Evolutionary conservation across 2,113 vertebrate species (phyloP), one percentile per base, ranked within the genome.

Genomic region (Mormyrus iriodes): DNA sequence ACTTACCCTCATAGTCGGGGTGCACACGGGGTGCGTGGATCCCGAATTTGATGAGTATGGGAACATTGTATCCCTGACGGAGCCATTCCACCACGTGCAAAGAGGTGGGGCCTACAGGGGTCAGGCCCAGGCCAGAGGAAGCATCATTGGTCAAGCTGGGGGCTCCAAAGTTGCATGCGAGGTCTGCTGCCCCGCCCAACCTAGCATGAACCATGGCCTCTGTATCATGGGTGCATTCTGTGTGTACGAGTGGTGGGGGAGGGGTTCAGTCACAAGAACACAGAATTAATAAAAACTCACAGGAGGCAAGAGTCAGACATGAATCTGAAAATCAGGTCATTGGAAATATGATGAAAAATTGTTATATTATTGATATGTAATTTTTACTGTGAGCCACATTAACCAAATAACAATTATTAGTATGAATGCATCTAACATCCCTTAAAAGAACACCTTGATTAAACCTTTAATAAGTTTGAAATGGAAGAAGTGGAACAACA

Each of bases 51-150:
- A 99, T 98, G 92, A 99, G 96, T 90, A 99, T 96, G 73, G 98
- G 97, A 73, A 97, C 96, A 88, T 97, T 96, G 42, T 97, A 95
- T 88, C 97, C 98, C 35, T 96, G 96, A 0, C 97, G 97, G 6
- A 98, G 94, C 98, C 98, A 99, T 94, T 99, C 98, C 85, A 99
- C 96, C 93, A 99, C 97, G 1, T 97, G 97, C 53, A 95, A 95
- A 0, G 96, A 95, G 46, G 92, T 94, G 2, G 95, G 86, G 3
- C 90, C 93, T 2, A 90, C 88, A 0, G 92, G 90, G 0, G 90
- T 91, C 92, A 92, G 89, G 42, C 44, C 9, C 19, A 1, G 1
- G 96, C 94, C 65, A 97, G 93, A 3, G n/a, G 84, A 13, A 48
- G 24, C 46, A 27, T 44, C 76, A 44, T n/a, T 39, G 85, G 27